A percentile compares a stretch with the other conserved stretches of the same genome.
Evolutionary conservation across 2,113 vertebrate genomes (phyloP).

Genomic region (Pelecanoides urinatrix): DNA sequence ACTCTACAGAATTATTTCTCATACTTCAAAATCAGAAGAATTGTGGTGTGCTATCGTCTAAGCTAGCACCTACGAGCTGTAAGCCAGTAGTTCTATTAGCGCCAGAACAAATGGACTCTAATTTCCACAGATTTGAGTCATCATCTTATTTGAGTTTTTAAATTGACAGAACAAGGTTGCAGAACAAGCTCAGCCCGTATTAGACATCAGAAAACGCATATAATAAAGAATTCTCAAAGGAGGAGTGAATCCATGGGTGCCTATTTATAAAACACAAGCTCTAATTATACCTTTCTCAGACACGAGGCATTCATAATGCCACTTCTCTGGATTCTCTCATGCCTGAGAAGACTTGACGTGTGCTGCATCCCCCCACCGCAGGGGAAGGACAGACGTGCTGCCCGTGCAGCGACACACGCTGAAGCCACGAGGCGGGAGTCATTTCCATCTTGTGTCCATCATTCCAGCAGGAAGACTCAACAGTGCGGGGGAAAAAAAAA

Average conservation of each 20-base stretch:
- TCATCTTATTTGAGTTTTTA: rapidly evolving
- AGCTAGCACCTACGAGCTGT: not conserved
- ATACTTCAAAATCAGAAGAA: rapidly evolving
- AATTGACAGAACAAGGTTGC: not conserved
- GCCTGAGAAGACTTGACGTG: not conserved
- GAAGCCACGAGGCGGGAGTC: rapidly evolving
- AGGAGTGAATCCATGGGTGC: not conserved
- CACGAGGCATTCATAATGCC: rapidly evolving
- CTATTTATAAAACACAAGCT: not conserved
- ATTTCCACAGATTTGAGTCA: rapidly evolving
- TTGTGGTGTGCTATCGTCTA: rapidly evolving
- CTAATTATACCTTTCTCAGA: not conserved
- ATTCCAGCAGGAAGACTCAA: not conserved
- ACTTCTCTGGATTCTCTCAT: not conserved
- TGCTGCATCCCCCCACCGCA: rapidly evolving
- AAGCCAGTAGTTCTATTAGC: not conserved
- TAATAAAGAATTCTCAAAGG: not conserved
- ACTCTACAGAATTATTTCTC: not conserved
- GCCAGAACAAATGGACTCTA: not conserved
- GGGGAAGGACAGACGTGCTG: no score
- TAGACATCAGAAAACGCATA: not conserved
- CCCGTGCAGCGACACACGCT: rapidly evolving
- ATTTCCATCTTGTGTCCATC: rapidly evolving
- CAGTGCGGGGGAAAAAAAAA: not conserved
- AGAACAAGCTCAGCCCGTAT: not conserved